phyloP scores from a whole-genome alignment of 1,140 invertebrate genomes.

The Pteromalus puparum region DNA sequence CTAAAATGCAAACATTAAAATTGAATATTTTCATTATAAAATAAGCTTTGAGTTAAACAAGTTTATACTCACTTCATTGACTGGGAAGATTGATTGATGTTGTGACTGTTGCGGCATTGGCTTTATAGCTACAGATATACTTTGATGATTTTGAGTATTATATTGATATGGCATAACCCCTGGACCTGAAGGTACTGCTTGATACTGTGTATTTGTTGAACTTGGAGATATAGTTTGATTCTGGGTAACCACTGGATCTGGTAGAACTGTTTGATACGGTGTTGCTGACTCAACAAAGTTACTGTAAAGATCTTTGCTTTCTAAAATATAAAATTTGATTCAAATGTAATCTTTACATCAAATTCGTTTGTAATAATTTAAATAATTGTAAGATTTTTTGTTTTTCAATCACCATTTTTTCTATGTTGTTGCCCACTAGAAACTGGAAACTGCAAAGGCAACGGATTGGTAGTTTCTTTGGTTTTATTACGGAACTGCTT shows the following conservation, averaged over 20 bases:
- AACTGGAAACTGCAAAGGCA: conserved; percentile 94
- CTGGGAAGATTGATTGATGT: conserved; percentile 42
- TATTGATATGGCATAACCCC: no score
- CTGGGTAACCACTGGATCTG: no score
- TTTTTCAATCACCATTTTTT: conserved; percentile 78
- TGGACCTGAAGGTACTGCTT: neutral
- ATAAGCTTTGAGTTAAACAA: neutral
- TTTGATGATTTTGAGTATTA: neutral
- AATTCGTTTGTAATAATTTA: neutral
- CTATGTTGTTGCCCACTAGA: conserved; percentile 94
- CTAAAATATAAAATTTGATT: conserved; percentile 59
- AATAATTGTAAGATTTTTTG: neutral
- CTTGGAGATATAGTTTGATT: neutral
- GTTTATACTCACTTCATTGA: conserved; percentile 45
- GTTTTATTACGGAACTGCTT: conserved; percentile 89
- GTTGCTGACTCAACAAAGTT: neutral
- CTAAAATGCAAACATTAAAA: conserved; percentile 65
- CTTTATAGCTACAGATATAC: neutral
- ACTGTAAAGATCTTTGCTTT: conserved; percentile 69
- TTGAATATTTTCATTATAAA: conserved; percentile 25
- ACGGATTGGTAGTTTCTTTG: conserved; percentile 80
- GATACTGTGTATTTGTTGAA: neutral
- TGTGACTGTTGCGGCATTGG: neutral
- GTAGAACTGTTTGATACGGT: neutral
- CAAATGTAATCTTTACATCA: neutral